Percentiles rank a stretch among this genome's conserved stretches.
These are phyloP conservation scores for Mormoops blainvillei DNA, from an alignment of 2,113 vertebrate genomes.

Conservation along the genomic window DNA sequence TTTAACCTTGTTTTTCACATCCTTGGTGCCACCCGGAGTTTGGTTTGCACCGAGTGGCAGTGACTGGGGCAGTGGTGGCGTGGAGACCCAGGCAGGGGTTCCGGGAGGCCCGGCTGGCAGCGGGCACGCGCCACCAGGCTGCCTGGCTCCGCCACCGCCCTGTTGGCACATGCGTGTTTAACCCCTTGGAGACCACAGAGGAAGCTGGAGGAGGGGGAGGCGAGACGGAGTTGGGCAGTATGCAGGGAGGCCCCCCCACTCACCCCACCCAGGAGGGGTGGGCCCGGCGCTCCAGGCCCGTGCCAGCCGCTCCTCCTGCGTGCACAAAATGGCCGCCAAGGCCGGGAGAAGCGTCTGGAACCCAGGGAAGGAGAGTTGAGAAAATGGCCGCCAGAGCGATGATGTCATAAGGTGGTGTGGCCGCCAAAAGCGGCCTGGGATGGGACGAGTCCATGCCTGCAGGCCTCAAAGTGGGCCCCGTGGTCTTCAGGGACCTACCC, in stretches of 20 bases:
- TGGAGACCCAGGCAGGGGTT: neutral
- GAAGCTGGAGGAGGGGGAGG: neutral
- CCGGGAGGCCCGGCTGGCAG: neutral
- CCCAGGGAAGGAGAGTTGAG: constrained; percentile 33
- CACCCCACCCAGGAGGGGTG: neutral
- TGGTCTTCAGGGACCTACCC: neutral
- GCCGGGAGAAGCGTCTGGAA: neutral
- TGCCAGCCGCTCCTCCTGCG: neutral
- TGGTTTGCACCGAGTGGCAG: neutral
- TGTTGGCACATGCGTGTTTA: neutral
- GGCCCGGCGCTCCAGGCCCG: neutral
- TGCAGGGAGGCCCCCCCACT: neutral
- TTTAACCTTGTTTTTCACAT: constrained; percentile 41
- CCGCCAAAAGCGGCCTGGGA: neutral
- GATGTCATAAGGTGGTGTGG: neutral
- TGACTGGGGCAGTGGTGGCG: accelerated
- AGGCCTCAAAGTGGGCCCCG: neutral
- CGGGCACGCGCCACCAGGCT: neutral
- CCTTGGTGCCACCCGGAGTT: neutral
- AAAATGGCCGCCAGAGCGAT: constrained; percentile 74
- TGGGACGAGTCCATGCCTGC: neutral
- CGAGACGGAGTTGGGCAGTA: neutral
- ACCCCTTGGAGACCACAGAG: neutral
- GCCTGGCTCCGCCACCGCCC: neutral
- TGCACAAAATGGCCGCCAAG: constrained; percentile 63